Evolutionary conservation across 2,888 invertebrate genomes (phyloP).

Genomic region (Platynereis dumerilii): DNA sequence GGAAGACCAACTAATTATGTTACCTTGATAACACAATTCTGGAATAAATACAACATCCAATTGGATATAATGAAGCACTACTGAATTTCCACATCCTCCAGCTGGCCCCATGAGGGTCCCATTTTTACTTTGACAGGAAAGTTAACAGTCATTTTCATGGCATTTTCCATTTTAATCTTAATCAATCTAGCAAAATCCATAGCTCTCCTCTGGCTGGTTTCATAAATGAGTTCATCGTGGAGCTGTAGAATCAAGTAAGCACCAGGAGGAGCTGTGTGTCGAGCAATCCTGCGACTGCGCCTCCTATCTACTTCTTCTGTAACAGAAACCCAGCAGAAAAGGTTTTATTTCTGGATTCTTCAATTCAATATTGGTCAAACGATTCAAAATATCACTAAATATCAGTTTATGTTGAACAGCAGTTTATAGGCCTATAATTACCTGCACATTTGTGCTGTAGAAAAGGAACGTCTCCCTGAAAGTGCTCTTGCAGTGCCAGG

Average conservation of each 20-base stretch:
- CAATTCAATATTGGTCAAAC: no score
- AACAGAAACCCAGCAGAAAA: no score
- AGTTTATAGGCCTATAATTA: no score
- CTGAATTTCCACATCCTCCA: conserved; percentile 36
- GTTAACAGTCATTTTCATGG: conserved; percentile 76
- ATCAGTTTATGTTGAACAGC: no score
- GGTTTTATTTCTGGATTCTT: no score
- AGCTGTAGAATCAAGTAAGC: conserved; percentile 80
- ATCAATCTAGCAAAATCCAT: conserved; percentile 67
- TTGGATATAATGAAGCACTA: no score
- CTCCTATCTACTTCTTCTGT: no score
- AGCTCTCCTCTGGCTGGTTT: conserved; percentile 72
- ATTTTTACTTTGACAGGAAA: conserved; percentile 85
- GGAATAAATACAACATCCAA: no score
- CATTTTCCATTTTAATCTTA: conserved; percentile 81
- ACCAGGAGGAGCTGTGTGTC: conserved; percentile 55
- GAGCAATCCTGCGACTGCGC: background rate
- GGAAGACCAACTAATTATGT: no score
- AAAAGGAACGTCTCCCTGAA: conserved; percentile 51
- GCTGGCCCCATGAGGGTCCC: conserved; percentile 79
- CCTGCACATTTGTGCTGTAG: conserved; percentile 24
- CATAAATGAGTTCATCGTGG: conserved; percentile 95
- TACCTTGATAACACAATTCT: no score
- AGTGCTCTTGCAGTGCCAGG: conserved; percentile 66
- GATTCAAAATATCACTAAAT: no score